Evolutionary conservation across 92 coral and sea anemone species (phyloP), one percentile per base, ranked within the genome.

Genomic region (Paragorgia papillata): DNA sequence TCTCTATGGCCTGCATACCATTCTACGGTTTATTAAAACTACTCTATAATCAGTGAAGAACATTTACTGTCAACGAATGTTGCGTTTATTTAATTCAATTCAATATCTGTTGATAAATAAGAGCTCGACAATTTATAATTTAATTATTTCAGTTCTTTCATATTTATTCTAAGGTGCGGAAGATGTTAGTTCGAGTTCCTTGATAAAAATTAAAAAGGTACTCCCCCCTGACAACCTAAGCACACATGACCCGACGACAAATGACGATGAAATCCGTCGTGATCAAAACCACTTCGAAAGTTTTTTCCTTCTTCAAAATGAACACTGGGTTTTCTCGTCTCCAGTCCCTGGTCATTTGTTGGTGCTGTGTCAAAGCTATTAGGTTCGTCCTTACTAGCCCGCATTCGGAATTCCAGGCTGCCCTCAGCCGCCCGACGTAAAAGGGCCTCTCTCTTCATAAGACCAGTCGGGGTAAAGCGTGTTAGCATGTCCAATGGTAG

Each of bases 351-450:
- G 9, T 22, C 62, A 1, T 22, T 22, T 46, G 53, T 15, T 15
- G 12, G 53, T 2, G 14, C 15, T 12, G 33, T 6, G 15, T 28
- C 62, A 2, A 4, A 13, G 15, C 15, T 28, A 14, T 7, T 56
- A 15, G 30, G 30, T 22, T 56, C 62, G 29, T 56, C 62, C 22
- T 56, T 56, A 28, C 31, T 22, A 1, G 62, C 31, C 62, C 62
- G 29, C 62, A 56, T 56, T 3, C 62, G 29, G 17, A 13, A 56
- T 20, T 70, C 77, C 74, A 68, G 56, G 57, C 75, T 20, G 29
- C 41, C 50, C 51, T 71, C 78, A 84, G 68, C 80, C 85, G 37
- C 89, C 80, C 54, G 92, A 84, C 69, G 69, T 88, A 17, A 83
- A 86, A 21, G 82, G 83, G 34, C 76, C 79, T 70, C 86, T 77